Percentiles rank a stretch among this genome's conserved stretches.
Conservation (phyloP, 2,888 invertebrate species). For the Bimastos eiseni region DNA sequence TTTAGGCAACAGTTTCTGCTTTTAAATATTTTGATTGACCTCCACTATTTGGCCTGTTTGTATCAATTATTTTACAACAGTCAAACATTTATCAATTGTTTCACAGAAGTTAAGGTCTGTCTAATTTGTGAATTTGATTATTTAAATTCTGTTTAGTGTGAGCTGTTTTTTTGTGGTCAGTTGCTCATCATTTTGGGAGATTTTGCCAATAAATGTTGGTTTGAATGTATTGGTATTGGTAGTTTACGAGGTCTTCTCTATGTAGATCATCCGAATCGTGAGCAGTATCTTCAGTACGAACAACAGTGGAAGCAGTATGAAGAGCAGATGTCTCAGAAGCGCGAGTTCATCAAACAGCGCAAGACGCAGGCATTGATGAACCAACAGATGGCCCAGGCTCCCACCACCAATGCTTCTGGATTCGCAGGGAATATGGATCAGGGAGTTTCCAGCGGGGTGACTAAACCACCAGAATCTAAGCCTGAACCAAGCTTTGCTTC, state of each 20-base stretch:
- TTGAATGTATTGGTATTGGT: background rate
- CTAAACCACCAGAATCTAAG: background rate
- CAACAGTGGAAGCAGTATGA: slow-evolving; percentile 80
- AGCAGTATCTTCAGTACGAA: slow-evolving; percentile 71
- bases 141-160: no score
- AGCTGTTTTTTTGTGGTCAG: no score
- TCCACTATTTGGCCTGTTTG: no score
- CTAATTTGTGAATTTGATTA: no score
- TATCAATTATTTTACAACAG: no score
- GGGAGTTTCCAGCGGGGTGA: background rate
- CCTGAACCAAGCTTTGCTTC: background rate
- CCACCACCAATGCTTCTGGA: background rate
- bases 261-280: slow-evolving; percentile 81
- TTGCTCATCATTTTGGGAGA: no score
- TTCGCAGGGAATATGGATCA: background rate
- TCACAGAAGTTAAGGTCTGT: no score
- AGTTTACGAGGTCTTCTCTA: background rate
- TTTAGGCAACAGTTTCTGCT: no score
- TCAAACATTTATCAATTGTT: no score
- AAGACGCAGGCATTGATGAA: slow-evolving; percentile 47
- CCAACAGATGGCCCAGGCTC: slow-evolving; percentile 33
- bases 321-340: slow-evolving; percentile 57
- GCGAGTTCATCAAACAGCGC: slow-evolving; percentile 49
- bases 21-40: no score
- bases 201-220: background rate